Percentiles rank a stretch among this genome's conserved stretches.
phyloP scores from a whole-genome alignment of 2,888 invertebrate genomes.

The Lampropteryx suffumata region DNA sequence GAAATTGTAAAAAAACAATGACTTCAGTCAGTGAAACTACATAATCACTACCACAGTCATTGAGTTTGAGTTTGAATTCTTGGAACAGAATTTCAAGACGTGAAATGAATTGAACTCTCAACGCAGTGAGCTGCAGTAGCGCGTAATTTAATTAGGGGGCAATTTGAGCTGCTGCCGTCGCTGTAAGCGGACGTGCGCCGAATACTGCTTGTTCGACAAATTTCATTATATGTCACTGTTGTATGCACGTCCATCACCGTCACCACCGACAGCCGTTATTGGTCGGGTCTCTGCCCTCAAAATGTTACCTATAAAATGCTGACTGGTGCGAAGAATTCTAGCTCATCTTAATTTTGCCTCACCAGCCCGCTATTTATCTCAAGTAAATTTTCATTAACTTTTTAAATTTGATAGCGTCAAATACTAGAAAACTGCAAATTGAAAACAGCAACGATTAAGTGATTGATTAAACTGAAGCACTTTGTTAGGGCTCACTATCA shows the following conservation, averaged over 20 bases:
- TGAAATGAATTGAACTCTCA: constrained; percentile 50
- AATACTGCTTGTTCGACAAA: constrained; percentile 64
- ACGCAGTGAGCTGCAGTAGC: constrained; percentile 51
- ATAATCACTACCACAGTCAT: too few species aligned
- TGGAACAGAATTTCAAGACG: constrained; percentile 30
- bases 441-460: constrained; percentile 57
- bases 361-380: constrained; percentile 24
- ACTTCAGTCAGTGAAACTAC: too few species aligned
- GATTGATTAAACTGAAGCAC: constrained; percentile 65
- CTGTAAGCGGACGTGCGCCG: constrained; percentile 65
- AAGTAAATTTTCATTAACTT: constrained; percentile 37
- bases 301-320: constrained; percentile 30
- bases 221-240: constrained; percentile 62
- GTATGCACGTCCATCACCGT: constrained; percentile 20
- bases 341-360: constrained; percentile 21
- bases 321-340: constrained; percentile 29
- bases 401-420: constrained; percentile 38
- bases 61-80: not conserved
- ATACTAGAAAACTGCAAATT: constrained; percentile 57
- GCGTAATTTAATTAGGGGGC: constrained; percentile 74
- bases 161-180: constrained; percentile 61
- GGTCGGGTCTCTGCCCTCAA: constrained; percentile 31
- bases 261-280: constrained; percentile 35
- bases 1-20: too few species aligned
- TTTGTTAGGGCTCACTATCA: constrained; percentile 61